Percentiles rank a stretch among this genome's conserved stretches.
These are phyloP conservation scores for Melanostoma mellinum DNA, from an alignment of 2,888 invertebrate genomes.

Conservation along the genomic window DNA sequence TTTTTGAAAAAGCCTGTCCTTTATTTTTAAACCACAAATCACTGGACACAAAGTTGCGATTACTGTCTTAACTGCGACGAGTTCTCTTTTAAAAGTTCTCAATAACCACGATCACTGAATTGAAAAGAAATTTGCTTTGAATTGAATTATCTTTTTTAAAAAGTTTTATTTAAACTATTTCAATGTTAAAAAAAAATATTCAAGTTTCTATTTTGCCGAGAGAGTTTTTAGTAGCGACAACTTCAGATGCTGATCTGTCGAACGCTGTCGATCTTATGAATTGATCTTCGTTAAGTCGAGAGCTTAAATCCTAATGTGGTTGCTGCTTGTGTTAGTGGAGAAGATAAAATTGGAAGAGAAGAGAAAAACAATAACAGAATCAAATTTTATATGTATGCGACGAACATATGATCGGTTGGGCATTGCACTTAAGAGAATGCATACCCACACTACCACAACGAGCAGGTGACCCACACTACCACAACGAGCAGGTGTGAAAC, in stretches of 20 bases:
- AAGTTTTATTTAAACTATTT: background rate
- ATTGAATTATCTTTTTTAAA: slow-evolving; percentile 5
- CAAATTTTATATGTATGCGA: slow-evolving; percentile 19
- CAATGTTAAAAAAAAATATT: slow-evolving; percentile 5
- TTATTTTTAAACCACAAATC: background rate
- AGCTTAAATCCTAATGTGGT: slow-evolving; percentile 79
- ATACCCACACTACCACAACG: slow-evolving; percentile 43
- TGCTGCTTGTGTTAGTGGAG: slow-evolving; percentile 44
- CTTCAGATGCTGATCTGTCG: slow-evolving; percentile 79
- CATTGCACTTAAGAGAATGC: slow-evolving; percentile 44
- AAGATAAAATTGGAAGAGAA: slow-evolving; percentile 38
- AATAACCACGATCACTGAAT: slow-evolving; percentile 25
- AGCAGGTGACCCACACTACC: slow-evolving; percentile 60
- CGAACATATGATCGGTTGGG: slow-evolving; percentile 63
- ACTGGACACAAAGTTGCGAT: slow-evolving; percentile 11
- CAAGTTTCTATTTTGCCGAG: slow-evolving; percentile 29
- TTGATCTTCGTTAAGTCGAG: slow-evolving; percentile 80
- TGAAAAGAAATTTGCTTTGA: background rate
- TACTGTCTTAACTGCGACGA: background rate
- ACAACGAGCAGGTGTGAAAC: slow-evolving; percentile 51
- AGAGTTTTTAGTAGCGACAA: slow-evolving; percentile 19
- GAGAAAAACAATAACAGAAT: slow-evolving; percentile 59
- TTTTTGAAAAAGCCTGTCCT: background rate
- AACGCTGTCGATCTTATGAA: slow-evolving; percentile 82
- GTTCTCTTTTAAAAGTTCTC: background rate